Base-by-base conservation (phyloP, 2,888 invertebrate species). In the Tillus elongatus region DNA sequence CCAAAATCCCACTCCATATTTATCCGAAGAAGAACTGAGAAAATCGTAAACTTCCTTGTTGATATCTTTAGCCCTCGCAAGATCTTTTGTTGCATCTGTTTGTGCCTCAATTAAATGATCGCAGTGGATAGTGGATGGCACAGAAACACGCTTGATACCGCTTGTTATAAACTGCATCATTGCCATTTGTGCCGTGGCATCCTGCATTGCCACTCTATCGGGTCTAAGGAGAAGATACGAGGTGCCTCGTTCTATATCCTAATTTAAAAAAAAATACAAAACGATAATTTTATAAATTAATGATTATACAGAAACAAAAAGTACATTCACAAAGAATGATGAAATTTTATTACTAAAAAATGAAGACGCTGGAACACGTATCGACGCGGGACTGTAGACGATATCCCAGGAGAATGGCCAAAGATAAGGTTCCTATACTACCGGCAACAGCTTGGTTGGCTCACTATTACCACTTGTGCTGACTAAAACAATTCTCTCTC, bases 101-200 rank as follows among this genome's bases (percentile, higher is more conserved):
- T 97, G 93, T 0, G 98, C 98, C 64, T 98, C 95, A 58, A 98
- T 99, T 68, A 98, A 82, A 69, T 98, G 98, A 70, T 98, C 98
- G 60, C 98, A 99, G 65, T 98, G 98, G 59, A 99, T 96, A 40
- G 98, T 98, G 28, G 95, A 93, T 14, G 98, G 98, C 1, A 98
- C 98, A 16, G 97, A 96, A 0, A 98, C 97, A 46, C 73, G 77
- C 30, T 90, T 89, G 36, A 98, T 71, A 15, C 97, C 96, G 36
- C 95, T 96, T 1, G 96, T 96, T 60, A 98, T 98, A 67, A 98
- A 98, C 70, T 98, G 98, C 52, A 98, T 70, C 87, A 98, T 88
- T 13, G 98, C 98, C 98, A 98, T 98, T 73, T 98, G 98, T 2
- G 98, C 98, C 11, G 98, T 98, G 41, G 98, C 98, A 74, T 98